Evolutionary conservation across 2,888 invertebrate genomes (phyloP).

Genomic region (Thelaira solivaga): DNA sequence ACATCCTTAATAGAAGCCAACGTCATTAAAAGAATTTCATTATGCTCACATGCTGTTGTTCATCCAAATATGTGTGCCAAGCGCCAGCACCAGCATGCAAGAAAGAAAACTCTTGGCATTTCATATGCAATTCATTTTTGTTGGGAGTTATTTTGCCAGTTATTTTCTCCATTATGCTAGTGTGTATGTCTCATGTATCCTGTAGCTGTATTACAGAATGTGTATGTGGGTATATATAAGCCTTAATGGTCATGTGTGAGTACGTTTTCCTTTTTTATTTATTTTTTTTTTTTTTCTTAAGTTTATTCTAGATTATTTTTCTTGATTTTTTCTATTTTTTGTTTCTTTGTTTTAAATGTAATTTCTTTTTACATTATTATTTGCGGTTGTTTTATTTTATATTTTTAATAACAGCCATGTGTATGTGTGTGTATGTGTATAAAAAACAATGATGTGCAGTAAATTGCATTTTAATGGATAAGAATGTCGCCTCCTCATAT

Average conservation of each 20-base stretch:
- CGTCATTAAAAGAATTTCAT: slow-evolving; percentile 58
- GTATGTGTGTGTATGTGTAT: not conserved
- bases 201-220: not conserved
- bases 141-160: slow-evolving; percentile 33
- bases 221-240: not conserved
- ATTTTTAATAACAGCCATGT: slow-evolving; percentile 27
- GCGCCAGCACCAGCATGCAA: not conserved
- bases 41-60: slow-evolving; percentile 42
- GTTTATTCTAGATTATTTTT: slow-evolving; percentile 38
- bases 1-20: not conserved
- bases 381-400: slow-evolving; percentile 12
- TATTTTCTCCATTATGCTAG: slow-evolving; percentile 2
- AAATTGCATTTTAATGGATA: slow-evolving; percentile 60
- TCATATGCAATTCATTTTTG: slow-evolving; percentile 17
- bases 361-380: slow-evolving; percentile 9
- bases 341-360: not conserved
- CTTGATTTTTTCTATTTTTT: slow-evolving; percentile 26
- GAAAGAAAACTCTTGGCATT: slow-evolving; percentile 32
- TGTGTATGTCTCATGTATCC: not conserved
- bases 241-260: not conserved
- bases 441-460: slow-evolving; percentile 48
- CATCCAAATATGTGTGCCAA: slow-evolving; percentile 36
- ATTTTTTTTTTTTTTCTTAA: too few species aligned
- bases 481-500: slow-evolving; percentile 26
- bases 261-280: too few species aligned